Evolutionary conservation across 2,113 vertebrate species (phyloP).

Genomic region (Acrocephalus arundinaceus): DNA sequence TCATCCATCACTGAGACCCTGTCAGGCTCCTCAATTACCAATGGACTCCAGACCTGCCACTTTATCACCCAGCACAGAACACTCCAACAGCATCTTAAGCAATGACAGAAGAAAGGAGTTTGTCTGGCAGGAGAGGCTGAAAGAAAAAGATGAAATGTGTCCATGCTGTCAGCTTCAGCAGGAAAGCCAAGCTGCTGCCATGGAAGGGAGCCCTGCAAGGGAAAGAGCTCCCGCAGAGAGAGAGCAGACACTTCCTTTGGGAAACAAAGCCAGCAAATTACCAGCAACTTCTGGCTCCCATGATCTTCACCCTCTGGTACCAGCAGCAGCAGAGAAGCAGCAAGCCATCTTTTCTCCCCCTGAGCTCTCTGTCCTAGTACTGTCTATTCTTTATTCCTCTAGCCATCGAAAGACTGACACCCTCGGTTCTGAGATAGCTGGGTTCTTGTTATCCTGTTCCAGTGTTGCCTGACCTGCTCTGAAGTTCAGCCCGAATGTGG

Average conservation of each 20-base stretch:
- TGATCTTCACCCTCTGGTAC: background rate
- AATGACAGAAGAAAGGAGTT: background rate
- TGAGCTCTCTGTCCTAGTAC: background rate
- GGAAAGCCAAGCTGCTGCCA: background rate
- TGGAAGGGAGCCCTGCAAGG: background rate
- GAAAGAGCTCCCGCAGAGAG: background rate
- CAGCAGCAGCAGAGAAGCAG: background rate
- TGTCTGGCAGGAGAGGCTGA: background rate
- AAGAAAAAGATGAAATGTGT: background rate
- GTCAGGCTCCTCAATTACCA: background rate
- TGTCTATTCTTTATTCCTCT: background rate
- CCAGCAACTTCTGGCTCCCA: background rate
- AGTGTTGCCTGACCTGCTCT: background rate
- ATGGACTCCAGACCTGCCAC: background rate
- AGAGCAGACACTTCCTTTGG: background rate
- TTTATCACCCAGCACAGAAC: background rate
- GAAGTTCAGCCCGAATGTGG: background rate
- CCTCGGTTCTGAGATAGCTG: background rate
- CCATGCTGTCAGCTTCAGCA: background rate
- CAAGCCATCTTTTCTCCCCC: background rate
- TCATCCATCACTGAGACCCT: background rate
- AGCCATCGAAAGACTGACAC: background rate
- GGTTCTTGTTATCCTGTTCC: background rate
- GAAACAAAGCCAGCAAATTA: background rate
- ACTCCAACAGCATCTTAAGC: background rate